phyloP scores from a whole-genome alignment of 2,797 vertebrate genomes.

The Pangasius larnaudii region DNA sequence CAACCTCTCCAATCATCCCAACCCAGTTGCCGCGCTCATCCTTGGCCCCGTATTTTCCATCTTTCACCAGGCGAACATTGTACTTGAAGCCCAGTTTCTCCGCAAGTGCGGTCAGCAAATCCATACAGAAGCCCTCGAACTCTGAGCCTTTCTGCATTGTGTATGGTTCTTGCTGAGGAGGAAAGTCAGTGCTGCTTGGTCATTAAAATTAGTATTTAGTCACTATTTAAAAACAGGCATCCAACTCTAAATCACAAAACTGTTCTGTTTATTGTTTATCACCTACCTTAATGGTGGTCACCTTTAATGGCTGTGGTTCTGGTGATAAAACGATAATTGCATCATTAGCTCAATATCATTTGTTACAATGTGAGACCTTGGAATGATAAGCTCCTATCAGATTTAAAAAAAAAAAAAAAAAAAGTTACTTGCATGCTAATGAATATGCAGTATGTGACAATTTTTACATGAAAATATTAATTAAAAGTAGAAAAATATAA shows the following conservation, averaged over 20 bases:
- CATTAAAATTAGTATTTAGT: not conserved
- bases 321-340: not conserved
- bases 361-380: not conserved
- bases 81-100: constrained; percentile 80
- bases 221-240: not conserved
- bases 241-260: not conserved
- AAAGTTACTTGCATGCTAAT: not conserved
- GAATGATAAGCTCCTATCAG: not conserved
- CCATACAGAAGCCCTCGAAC: constrained; percentile 86
- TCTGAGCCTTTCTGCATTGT: constrained; percentile 73
- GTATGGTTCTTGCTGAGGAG: constrained; percentile 80
- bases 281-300: constrained; percentile 78
- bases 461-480: not conserved
- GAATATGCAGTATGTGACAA: not conserved
- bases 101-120: constrained; percentile 79
- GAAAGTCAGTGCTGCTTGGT: not conserved
- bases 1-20: constrained; percentile 86
- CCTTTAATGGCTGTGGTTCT: constrained; percentile 62
- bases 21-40: constrained; percentile 78
- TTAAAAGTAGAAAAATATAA: not conserved
- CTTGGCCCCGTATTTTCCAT: constrained; percentile 74
- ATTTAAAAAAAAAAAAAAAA: not conserved
- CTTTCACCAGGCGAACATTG: constrained; percentile 80
- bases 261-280: not conserved
- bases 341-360: not conserved